These are phyloP conservation scores for Uloborus plumipes DNA, from an alignment of 2,888 invertebrate genomes.

Conservation along the genomic window DNA sequence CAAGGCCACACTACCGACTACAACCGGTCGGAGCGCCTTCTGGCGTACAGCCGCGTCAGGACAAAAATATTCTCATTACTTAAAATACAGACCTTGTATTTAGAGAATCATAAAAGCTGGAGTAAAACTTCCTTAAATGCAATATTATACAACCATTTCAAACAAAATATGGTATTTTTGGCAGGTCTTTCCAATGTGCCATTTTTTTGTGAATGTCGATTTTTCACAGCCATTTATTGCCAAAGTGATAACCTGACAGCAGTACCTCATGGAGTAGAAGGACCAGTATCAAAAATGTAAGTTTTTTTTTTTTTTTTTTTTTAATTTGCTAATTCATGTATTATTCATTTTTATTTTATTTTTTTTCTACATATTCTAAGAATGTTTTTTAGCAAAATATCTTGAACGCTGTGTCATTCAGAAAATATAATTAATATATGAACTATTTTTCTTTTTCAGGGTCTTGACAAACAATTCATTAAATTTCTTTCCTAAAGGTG, in stretches of 20 bases:
- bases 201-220: conserved; percentile 41
- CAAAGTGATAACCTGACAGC: conserved; percentile 41
- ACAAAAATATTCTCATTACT: too few species aligned
- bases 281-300: conserved; percentile 75
- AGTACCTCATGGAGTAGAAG: conserved; percentile 67
- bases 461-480: conserved; percentile 70
- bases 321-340: too few species aligned
- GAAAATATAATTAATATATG: background rate
- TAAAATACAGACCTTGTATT: too few species aligned
- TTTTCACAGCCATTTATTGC: conserved; percentile 43
- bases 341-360: background rate
- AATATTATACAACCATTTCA: too few species aligned
- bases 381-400: conserved; percentile 68
- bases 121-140: too few species aligned
- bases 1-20: too few species aligned
- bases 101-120: too few species aligned
- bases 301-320: conserved; percentile 67
- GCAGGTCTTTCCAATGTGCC: conserved; percentile 50
- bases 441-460: conserved; percentile 70
- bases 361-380: conserved; percentile 70
- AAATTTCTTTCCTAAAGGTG: conserved; percentile 66
- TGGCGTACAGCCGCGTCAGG: too few species aligned
- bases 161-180: background rate
- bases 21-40: too few species aligned
- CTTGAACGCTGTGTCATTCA: background rate